Evolutionary conservation across 2,797 vertebrate genomes (phyloP).

Genomic region (Allobates femoralis): DNA sequence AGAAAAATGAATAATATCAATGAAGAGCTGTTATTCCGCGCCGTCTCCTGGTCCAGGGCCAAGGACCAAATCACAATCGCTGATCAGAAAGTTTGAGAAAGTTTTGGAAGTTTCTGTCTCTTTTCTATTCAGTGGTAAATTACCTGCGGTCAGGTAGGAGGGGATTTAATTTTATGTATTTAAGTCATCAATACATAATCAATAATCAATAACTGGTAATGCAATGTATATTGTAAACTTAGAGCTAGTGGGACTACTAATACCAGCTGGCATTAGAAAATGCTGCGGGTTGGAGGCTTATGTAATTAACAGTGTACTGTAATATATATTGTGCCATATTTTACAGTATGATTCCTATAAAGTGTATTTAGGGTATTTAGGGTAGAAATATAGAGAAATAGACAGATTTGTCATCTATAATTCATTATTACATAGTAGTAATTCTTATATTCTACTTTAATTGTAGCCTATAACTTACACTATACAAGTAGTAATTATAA

Average conservation of each 20-base stretch:
- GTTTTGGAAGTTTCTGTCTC: neutral
- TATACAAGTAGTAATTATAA: too few relatives aligned
- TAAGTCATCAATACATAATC: neutral
- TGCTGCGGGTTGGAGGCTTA: neutral
- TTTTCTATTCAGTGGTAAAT: neutral
- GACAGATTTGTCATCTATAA: too few relatives aligned
- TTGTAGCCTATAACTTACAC: too few relatives aligned
- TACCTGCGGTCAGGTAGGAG: neutral
- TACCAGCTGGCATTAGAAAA: neutral
- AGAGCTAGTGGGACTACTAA: neutral
- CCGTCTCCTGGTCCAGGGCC: neutral
- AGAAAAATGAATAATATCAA: neutral
- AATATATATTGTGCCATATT: neutral
- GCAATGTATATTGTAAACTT: neutral
- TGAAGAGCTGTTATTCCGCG: neutral
- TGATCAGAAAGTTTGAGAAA: constrained; percentile 27
- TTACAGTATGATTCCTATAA: too few relatives aligned
- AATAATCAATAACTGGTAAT: neutral
- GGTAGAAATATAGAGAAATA: too few relatives aligned
- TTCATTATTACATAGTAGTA: too few relatives aligned
- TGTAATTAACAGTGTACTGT: neutral
- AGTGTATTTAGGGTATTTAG: too few relatives aligned
- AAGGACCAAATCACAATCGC: constrained; percentile 4
- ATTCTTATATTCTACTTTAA: too few relatives aligned
- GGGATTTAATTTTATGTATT: neutral